Percentiles rank a stretch among this genome's conserved stretches.
Evolutionary conservation across 1,140 invertebrate species (phyloP).

Genomic region (Anoplophora glabripennis): DNA sequence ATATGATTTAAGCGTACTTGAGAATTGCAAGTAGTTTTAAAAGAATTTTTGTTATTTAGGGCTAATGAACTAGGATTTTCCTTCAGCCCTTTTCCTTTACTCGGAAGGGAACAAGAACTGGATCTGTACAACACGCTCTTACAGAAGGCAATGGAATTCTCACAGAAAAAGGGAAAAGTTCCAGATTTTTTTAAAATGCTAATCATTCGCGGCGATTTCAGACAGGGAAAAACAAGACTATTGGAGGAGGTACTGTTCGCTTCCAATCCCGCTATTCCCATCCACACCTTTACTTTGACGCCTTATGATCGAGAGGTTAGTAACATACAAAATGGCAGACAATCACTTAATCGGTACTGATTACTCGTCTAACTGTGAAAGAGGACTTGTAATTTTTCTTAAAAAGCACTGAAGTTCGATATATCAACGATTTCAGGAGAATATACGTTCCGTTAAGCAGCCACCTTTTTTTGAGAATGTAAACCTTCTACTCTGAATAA

Average conservation of each 20-base stretch:
- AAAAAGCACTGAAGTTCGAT: too few relatives aligned
- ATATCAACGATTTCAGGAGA: too few relatives aligned
- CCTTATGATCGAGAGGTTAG: conserved; percentile 41
- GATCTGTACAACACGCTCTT: conserved; percentile 41
- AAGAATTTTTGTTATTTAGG: neutral
- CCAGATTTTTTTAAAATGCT: conserved; percentile 23
- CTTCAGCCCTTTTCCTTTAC: conserved; percentile 31
- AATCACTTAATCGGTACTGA: too few relatives aligned
- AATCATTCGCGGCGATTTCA: conserved; percentile 52
- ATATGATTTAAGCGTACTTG: too few relatives aligned
- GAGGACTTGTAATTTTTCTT: too few relatives aligned
- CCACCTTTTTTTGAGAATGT: too few relatives aligned
- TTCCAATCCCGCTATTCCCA: conserved; percentile 47
- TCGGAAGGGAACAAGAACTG: conserved; percentile 48
- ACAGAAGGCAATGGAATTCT: conserved; percentile 36
- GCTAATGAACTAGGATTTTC: neutral
- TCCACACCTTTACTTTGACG: conserved; percentile 32
- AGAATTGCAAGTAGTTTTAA: too few relatives aligned
- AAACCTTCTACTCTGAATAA: too few relatives aligned
- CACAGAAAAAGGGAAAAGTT: neutral
- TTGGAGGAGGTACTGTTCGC: conserved; percentile 55
- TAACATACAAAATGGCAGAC: too few relatives aligned
- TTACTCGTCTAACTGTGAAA: too few relatives aligned
- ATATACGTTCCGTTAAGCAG: too few relatives aligned
- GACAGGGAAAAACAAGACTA: conserved; percentile 59